These are phyloP conservation scores for Pandemis heparana DNA, from an alignment of 2,888 invertebrate species.

Conservation along the genomic window DNA sequence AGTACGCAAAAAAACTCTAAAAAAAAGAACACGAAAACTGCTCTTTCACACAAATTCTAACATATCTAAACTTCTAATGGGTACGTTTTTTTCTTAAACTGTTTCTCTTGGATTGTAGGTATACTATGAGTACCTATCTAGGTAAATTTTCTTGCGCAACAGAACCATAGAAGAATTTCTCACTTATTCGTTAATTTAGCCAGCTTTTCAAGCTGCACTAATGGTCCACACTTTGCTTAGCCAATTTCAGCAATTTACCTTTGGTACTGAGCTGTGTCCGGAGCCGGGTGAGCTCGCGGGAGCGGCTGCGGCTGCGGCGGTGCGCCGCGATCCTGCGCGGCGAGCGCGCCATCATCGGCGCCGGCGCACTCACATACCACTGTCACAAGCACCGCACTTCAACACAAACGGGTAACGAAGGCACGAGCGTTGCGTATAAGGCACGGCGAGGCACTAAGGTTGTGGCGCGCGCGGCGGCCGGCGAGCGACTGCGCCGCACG, in stretches of 20 bases:
- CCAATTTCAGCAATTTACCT: conserved; percentile 57
- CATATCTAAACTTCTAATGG: too few species aligned
- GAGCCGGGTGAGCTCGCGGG: conserved; percentile 71
- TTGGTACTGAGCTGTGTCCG: conserved; percentile 75
- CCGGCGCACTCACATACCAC: conserved; percentile 46
- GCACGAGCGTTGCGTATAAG: conserved; percentile 67
- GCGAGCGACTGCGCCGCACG: conserved; percentile 42
- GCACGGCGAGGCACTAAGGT: conserved; percentile 69
- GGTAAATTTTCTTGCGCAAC: too few species aligned
- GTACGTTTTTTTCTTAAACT: too few species aligned
- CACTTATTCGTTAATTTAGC: too few species aligned
- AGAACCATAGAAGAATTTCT: too few species aligned
- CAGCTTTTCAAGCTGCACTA: too few species aligned
- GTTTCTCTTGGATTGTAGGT: too few species aligned
- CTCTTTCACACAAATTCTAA: too few species aligned
- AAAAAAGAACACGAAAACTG: too few species aligned
- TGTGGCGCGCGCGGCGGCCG: conserved; percentile 42
- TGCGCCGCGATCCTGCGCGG: conserved; percentile 73
- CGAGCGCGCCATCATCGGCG: conserved; percentile 73
- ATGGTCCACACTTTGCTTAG: not conserved
- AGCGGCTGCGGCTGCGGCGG: conserved; percentile 71
- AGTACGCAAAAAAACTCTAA: too few species aligned
- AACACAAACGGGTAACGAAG: conserved; percentile 48
- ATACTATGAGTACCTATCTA: too few species aligned
- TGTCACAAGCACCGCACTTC: conserved; percentile 50